Conservation (phyloP, 2,113 vertebrate species). For the Cichladusa arquata region DNA sequence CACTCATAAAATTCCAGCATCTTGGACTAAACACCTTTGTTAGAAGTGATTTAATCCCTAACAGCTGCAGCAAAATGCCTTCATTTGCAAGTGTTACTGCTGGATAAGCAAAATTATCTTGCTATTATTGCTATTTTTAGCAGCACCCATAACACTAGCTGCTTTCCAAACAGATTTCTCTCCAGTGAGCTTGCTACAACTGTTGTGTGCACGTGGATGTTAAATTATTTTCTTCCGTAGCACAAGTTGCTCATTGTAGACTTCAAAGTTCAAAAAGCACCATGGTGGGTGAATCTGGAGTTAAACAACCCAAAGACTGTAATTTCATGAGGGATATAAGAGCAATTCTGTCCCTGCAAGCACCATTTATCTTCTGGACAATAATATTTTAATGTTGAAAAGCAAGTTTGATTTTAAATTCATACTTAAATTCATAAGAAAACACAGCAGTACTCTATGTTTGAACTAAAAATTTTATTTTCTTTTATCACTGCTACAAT, state of each 20-base stretch:
- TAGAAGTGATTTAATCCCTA: not conserved
- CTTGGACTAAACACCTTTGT: not conserved
- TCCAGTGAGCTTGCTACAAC: not conserved
- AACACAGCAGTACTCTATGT: not conserved
- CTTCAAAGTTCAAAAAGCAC: not conserved
- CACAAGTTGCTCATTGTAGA: not conserved
- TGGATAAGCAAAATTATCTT: not conserved
- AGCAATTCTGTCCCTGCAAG: not conserved
- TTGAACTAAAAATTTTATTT: not conserved
- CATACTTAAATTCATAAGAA: not conserved
- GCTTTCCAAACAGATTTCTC: not conserved
- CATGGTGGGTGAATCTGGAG: not conserved
- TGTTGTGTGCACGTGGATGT: not conserved
- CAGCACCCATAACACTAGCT: not conserved
- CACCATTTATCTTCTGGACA: not conserved
- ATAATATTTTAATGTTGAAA: not conserved
- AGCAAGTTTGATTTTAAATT: not conserved
- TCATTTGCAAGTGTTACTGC: not conserved
- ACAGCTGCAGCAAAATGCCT: not conserved
- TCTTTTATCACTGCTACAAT: not conserved
- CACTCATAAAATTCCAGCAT: not conserved
- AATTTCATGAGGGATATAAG: not conserved
- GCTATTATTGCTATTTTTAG: not conserved
- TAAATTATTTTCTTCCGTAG: not conserved
- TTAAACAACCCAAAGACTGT: not conserved